Evolutionary conservation across 2,888 invertebrate genomes (phyloP).

Genomic region (Aethes cnicana): DNA sequence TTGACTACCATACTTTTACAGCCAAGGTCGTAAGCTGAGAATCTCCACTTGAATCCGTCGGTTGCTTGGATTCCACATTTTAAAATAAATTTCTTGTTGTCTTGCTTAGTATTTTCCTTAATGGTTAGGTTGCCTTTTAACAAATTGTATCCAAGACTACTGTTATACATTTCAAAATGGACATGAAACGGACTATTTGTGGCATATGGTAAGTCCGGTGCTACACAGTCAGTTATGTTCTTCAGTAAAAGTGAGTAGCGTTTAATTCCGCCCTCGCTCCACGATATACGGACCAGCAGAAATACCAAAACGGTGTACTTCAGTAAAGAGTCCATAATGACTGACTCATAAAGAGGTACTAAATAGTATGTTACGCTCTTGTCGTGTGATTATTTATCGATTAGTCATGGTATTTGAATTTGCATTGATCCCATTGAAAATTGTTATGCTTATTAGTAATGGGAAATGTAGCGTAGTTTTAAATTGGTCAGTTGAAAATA

Average conservation of each 20-base stretch:
- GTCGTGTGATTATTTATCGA: not conserved
- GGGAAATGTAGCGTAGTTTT: too few relatives aligned
- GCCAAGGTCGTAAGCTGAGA: not conserved
- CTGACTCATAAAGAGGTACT: too few relatives aligned
- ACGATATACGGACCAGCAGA: not conserved
- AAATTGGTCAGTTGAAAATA: too few relatives aligned
- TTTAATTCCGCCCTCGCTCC: too few relatives aligned
- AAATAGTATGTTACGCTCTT: not conserved
- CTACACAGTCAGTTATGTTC: not conserved
- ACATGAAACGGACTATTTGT: not conserved
- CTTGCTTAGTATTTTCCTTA: not conserved
- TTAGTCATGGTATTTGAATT: too few relatives aligned
- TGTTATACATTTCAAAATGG: not conserved
- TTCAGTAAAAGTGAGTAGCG: not conserved
- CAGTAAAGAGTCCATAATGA: not conserved
- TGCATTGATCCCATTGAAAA: too few relatives aligned
- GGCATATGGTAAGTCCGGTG: not conserved
- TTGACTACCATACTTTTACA: not conserved
- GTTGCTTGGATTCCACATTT: conserved; percentile 1
- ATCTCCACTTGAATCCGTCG: conserved; percentile 5
- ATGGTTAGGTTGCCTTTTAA: conserved; percentile 1
- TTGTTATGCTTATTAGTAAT: too few relatives aligned
- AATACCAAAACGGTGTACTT: not conserved
- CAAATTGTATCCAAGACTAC: not conserved
- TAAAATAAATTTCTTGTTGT: not conserved